Conservation (phyloP, 2,888 invertebrate genomes). For the Aricia artaxerxes region DNA sequence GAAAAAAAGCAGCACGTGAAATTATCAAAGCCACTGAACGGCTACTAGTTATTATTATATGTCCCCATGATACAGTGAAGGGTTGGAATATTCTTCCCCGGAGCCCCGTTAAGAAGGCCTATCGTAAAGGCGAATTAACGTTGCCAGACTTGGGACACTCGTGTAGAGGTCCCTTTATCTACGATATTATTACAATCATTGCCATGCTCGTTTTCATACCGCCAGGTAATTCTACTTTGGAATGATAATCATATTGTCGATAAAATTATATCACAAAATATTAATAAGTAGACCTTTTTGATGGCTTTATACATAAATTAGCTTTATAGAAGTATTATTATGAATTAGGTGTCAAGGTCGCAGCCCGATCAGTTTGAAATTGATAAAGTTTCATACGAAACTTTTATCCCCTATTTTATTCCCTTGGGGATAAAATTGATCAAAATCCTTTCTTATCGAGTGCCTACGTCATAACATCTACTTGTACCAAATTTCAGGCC, state of each 20-base stretch:
- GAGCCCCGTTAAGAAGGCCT: neutral
- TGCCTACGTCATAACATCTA: no score
- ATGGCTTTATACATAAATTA: no score
- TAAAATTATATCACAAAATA: no score
- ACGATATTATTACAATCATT: neutral
- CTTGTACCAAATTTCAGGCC: no score
- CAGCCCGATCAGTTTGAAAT: no score
- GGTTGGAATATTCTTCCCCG: conserved; percentile 8
- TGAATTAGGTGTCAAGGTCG: no score
- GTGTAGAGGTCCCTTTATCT: conserved; percentile 2
- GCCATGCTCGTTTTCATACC: neutral
- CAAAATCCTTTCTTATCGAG: no score
- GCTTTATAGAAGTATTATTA: no score
- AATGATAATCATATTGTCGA: neutral
- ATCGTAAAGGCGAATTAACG: conserved; percentile 8
- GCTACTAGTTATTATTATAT: conserved; percentile 1
- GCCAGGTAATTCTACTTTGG: neutral
- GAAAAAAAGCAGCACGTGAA: neutral
- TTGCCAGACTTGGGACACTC: neutral
- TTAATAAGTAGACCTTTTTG: no score
- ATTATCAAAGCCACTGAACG: neutral
- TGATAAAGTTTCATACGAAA: no score
- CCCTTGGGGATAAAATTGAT: no score
- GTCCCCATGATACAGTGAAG: neutral
- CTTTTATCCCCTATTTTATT: no score